Evolutionary conservation across 2,888 invertebrate genomes (phyloP), one percentile per base, ranked within the genome.

Genomic region (Sicus ferrugineus): DNA sequence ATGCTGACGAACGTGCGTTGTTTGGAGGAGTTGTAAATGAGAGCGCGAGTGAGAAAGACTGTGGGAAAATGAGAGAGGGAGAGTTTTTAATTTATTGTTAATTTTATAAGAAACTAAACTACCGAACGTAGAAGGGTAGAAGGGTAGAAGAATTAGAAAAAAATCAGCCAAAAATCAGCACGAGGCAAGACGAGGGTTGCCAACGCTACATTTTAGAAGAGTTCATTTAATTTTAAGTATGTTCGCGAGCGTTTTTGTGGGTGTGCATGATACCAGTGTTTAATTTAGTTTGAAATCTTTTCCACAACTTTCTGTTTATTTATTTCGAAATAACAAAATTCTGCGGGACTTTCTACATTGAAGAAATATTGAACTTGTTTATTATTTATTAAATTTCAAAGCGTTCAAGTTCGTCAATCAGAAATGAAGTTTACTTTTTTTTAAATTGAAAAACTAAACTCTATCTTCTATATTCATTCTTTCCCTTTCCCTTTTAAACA

Each of bases 1-100:
- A 91, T 97, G 86, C 89, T 97, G 78, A 97, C 96, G 75, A 96
- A 96, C 86, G 93, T 94, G 68, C 89, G 94, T 76, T 95, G 95
- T 66, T 89, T 97, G 79, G 97, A 97, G 85, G 94, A 94, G 86
- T 90, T 97, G 85, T 96, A 91, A 77, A 73, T 34, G 23, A 5
- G 54, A 54, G 38, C 2, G 63, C 46, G 46, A 26, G 6, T 7
- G 63, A 63, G 28, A 63, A 48, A 26, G 26, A 62, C 14, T 2
- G n/a, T 31, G 21, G 34, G 9, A 59, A 59, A 11, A 34, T 11
- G 59, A 59, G 21, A 34, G 14, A 34, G 9, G 14, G 14, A 34
- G 14, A 34, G 14, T 34, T 21, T 34, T 19, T 19, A 59, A 16
- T n/a, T 59, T 30, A 70, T 71, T 70, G 69, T 68, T 67, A 23